These are phyloP conservation scores for Coregonus sp. DNA, from an alignment of 2,797 vertebrate genomes.

Conservation along the genomic window DNA sequence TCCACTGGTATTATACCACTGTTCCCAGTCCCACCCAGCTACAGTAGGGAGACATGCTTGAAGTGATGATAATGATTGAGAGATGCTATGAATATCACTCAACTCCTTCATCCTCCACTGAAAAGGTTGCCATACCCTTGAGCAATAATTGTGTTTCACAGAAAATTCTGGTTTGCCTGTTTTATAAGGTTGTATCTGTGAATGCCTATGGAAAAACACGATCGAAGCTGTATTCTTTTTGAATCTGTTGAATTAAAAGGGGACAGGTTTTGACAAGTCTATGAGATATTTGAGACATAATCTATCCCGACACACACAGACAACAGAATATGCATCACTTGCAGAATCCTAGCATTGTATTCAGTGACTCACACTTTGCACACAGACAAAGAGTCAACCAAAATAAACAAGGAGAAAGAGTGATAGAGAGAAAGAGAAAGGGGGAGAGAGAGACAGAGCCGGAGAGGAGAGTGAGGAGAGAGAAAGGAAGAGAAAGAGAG, in stretches of 20 bases:
- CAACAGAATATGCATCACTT: not conserved
- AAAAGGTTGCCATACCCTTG: not conserved
- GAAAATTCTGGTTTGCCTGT: not conserved
- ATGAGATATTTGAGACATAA: not conserved
- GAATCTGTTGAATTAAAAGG: not conserved
- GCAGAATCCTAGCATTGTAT: not conserved
- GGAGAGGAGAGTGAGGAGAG: not conserved
- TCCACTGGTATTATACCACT: slow-evolving; percentile 16
- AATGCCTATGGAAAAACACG: not conserved
- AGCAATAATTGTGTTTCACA: not conserved
- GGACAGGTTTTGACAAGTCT: not conserved
- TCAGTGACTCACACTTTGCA: slow-evolving; percentile 9
- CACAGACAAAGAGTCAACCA: slow-evolving; percentile 5
- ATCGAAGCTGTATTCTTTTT: too few species aligned
- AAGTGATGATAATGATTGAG: not conserved
- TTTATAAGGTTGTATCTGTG: not conserved
- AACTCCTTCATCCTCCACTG: not conserved
- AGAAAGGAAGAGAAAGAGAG: not conserved
- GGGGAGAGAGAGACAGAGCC: not conserved
- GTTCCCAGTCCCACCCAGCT: slow-evolving; percentile 23
- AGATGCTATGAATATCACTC: not conserved
- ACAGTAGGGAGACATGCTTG: not conserved
- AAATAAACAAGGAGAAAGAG: not conserved
- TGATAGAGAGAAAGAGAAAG: too few species aligned
- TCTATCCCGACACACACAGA: not conserved